A percentile compares a stretch with the other conserved stretches of the same genome.
Conservation (phyloP, 2,888 invertebrate genomes). For the Koerneria pararmatus region DNA sequence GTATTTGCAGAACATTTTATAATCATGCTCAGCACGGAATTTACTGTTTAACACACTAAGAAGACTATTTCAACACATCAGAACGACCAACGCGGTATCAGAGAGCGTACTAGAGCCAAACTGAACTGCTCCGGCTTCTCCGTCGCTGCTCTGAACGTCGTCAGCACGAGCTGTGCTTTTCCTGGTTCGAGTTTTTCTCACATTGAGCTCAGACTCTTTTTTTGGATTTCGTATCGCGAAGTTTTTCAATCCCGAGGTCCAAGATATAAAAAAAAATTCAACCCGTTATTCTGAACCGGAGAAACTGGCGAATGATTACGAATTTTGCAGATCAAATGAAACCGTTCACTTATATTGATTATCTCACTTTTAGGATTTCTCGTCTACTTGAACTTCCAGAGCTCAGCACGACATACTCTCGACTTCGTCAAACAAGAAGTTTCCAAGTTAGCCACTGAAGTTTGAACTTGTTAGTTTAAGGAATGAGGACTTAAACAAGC, state of each 20-base stretch:
- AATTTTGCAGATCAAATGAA: too few relatives aligned
- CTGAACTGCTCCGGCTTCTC: constrained; percentile 33
- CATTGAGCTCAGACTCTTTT: not conserved
- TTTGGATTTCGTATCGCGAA: not conserved
- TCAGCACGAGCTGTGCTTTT: constrained; percentile 30
- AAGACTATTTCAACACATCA: too few relatives aligned
- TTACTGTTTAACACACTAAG: too few relatives aligned
- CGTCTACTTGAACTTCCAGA: constrained; percentile 36
- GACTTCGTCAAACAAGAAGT: constrained; percentile 30
- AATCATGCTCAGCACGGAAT: too few relatives aligned
- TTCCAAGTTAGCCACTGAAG: constrained; percentile 22
- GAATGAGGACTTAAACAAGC: too few relatives aligned
- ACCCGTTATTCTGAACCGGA: not conserved
- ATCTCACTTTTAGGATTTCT: constrained; percentile 32
- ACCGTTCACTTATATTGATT: too few relatives aligned
- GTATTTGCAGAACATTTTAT: not conserved
- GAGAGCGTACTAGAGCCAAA: constrained; percentile 28
- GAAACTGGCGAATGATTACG: not conserved
- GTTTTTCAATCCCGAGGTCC: not conserved
- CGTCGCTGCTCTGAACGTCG: constrained; percentile 28
- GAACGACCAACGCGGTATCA: constrained; percentile 18
- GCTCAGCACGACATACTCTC: constrained; percentile 29
- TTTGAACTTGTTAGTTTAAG: too few relatives aligned
- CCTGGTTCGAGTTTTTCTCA: constrained; percentile 23
- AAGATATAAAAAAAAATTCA: not conserved